Percentiles rank a stretch among this genome's conserved stretches.
phyloP scores from a whole-genome alignment of 2,888 invertebrate species.

The Drosophila helvetica region DNA sequence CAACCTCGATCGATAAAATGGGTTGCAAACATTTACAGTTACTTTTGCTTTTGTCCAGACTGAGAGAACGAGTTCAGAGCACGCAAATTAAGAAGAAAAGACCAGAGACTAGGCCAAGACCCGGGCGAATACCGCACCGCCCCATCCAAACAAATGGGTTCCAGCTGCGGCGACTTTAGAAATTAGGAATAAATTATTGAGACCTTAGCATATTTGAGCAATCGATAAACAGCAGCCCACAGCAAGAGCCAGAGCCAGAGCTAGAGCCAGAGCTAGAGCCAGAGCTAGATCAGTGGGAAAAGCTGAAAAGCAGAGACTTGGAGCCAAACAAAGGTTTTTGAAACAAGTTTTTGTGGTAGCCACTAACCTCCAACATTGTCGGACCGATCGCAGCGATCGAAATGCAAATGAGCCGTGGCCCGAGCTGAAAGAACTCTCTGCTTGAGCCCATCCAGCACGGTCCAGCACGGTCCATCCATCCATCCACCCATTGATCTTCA shows the following conservation, averaged over 20 bases:
- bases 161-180: constrained; percentile 31
- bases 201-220: constrained; percentile 67
- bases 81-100: not conserved
- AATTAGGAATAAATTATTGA: constrained; percentile 61
- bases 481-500: constrained; percentile 1
- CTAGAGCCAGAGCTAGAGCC: constrained; percentile 10
- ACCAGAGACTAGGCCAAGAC: constrained; percentile 9
- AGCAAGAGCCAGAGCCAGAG: constrained; percentile 10
- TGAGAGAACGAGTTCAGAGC: constrained; percentile 3
- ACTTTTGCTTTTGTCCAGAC: constrained; percentile 50
- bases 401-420: constrained; percentile 35
- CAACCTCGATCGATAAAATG: not conserved
- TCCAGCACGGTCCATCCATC: constrained; percentile 5
- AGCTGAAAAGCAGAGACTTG: constrained; percentile 8
- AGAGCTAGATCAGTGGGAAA: constrained; percentile 18
- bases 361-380: constrained; percentile 6
- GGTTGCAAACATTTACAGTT: constrained; percentile 56
- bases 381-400: constrained; percentile 13
- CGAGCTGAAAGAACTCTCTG: constrained; percentile 15
- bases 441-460: not conserved
- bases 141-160: not conserved
- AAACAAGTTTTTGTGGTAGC: constrained; percentile 48
- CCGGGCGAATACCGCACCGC: constrained; percentile 14
- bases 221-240: constrained; percentile 41
- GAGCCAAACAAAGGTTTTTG: constrained; percentile 33